A percentile compares a stretch with the other conserved stretches of the same genome.
Evolutionary conservation across 2,888 invertebrate genomes (phyloP).

Genomic region (Folsomia candida): DNA sequence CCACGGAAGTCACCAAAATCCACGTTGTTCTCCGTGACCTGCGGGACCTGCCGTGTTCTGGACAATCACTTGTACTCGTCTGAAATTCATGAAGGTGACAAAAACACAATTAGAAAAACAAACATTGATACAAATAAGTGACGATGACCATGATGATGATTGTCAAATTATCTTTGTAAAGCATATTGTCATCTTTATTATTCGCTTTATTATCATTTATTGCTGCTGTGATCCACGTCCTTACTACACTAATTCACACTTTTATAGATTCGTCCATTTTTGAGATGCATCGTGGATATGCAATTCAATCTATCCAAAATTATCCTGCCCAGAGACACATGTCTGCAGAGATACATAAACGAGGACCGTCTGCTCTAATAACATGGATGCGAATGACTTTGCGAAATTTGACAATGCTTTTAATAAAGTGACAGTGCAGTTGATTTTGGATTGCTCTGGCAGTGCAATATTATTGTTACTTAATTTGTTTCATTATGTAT

Average conservation of each 20-base stretch:
- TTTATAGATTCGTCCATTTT: no score
- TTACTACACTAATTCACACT: not conserved
- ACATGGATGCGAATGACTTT: not conserved
- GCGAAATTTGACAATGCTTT: not conserved
- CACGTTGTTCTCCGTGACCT: slow-evolving; percentile 35
- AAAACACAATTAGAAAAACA: not conserved
- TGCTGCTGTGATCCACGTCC: not conserved
- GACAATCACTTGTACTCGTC: slow-evolving; percentile 50
- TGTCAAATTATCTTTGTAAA: not conserved
- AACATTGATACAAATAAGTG: not conserved
- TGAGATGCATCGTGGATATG: not conserved
- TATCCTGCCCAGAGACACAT: no score
- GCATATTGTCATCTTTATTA: not conserved
- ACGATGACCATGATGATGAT: not conserved
- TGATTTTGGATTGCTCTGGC: not conserved
- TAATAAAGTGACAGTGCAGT: not conserved
- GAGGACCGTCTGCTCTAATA: no score
- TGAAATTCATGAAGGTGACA: slow-evolving; percentile 32
- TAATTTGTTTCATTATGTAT: slow-evolving; percentile 1
- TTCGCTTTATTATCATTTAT: not conserved
- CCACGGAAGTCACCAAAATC: slow-evolving; percentile 56
- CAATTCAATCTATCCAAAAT: no score
- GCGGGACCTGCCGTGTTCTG: slow-evolving; percentile 49
- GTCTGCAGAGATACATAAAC: no score
- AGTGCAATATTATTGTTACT: slow-evolving; percentile 4